phyloP scores from a whole-genome alignment of 2,113 vertebrate genomes.

The Dermatemys mawii region DNA sequence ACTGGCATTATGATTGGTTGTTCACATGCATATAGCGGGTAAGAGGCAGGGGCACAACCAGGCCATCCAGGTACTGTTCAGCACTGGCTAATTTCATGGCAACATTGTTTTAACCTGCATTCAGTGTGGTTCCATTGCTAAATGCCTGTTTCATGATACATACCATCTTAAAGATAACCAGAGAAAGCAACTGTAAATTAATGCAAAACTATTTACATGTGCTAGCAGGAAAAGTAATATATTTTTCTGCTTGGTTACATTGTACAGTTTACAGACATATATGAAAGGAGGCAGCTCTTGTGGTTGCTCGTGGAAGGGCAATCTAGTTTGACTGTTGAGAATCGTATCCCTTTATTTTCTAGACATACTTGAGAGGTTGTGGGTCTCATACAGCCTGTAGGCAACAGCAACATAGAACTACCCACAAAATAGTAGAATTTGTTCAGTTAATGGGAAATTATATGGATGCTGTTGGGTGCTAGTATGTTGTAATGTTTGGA shows the following conservation, averaged over 20 bases:
- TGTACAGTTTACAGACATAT: not conserved
- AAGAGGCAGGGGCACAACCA: not conserved
- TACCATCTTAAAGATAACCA: accelerated
- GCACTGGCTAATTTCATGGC: not conserved
- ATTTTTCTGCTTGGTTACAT: not conserved
- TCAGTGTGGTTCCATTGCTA: not conserved
- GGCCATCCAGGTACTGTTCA: not conserved
- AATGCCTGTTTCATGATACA: not conserved
- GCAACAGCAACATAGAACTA: not conserved
- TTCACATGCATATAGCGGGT: accelerated
- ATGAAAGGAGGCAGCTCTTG: not conserved
- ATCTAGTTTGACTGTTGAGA: not conserved
- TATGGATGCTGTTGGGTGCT: not conserved
- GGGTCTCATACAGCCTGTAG: not conserved
- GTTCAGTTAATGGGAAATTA: not conserved
- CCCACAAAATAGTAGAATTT: not conserved
- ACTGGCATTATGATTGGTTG: not conserved
- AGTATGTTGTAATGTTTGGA: not conserved
- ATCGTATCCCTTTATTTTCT: not conserved
- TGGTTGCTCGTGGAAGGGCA: not conserved
- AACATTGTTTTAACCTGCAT: not conserved
- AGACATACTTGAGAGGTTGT: not conserved
- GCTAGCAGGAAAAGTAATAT: not conserved
- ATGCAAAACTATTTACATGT: not conserved
- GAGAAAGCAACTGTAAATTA: not conserved